Evolutionary conservation across 2,888 invertebrate genomes (phyloP), one percentile per base, ranked within the genome.

Genomic region (Cremastinae sp.): DNA sequence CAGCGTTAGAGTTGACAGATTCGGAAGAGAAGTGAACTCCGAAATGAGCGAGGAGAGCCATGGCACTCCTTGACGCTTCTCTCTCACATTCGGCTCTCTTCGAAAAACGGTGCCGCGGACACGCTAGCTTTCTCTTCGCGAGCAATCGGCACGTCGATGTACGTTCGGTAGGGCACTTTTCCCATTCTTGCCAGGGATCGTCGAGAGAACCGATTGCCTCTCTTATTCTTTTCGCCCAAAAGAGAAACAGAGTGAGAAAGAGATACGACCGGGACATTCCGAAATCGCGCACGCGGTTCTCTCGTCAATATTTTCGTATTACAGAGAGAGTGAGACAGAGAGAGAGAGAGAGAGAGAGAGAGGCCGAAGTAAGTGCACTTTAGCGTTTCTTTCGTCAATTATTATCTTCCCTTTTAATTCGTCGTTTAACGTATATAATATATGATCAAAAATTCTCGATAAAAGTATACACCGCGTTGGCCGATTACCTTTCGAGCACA

Each of bases 61-160:
- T 28, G 28, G 41, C 47, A 85, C 62, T 86, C 84, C 56, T 88
- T 85, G 70, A n/a, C n/a, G 83, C 84, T 74, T 86, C 84, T 41
- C 84, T 85, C 38, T 88, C 74, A 83, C 91, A 28, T 28, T 28
- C 28, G 2, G 28, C 28, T 28, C 84, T 62, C 49, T 62, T 62
- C 74, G 62, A 69, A 70, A 70, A 70, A 70, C 61, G 62, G 62
- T 70, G 70, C 70, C 85, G 75, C 73, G 71, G 28, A 28, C 28
- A 78, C 72, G 80, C 81, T 82, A 83, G 84, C 85, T 85, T 85
- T 85, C 89, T 90, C 76, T 91, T 84, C 81, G 78, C 45, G 78
- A 90, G 85, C 91, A 90, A 80, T 91, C 91, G 76, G 89, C 90
- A 71, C 91, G 90, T 74, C 77, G 69, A 74, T 69, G 64, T 86